Base-by-base conservation (phyloP, 2,797 vertebrate genomes). In the Pseudochromis fuscus region DNA sequence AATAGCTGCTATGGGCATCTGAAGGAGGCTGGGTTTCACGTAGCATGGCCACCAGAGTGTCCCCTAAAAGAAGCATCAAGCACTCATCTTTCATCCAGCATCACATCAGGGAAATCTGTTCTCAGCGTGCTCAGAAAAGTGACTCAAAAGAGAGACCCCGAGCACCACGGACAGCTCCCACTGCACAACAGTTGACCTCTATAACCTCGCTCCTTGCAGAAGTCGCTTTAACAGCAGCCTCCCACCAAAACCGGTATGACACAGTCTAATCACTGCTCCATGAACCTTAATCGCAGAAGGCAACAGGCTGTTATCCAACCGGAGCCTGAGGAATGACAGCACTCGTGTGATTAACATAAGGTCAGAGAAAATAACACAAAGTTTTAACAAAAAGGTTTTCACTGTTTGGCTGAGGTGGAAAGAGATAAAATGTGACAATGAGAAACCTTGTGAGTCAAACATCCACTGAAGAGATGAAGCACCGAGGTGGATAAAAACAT, bases 1-100 rank as follows among this genome's bases (percentile, higher is more conserved):
- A 79, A 67, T 76, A 88, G 72, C 53, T 73, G 67, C 75, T 77
- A 55, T 66, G 64, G 77, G 76, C 67, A 48, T 82, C 74, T 83
- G 66, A 74, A 67, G 67, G 61, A 87, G 63, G 45, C 35, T 49
- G 55, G 25, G 19, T 75, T 61, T 76, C 65, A 58, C 37, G 16
- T 30, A 72, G 59, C 63, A 62, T 74, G 74, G 33, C 46, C 44
- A 57, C 5, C 45, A 63, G 12, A 30, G 48, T 57, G 67, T 42
- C 37, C 13, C 25, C 21, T 15, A 50, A 61, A 60, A 76, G 77
- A 31, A 42, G 33, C 13, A 52, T 55, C 18, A 50, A 50, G 42
- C 44, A 30, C n/a, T 37, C 49, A 69, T n/a, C 58, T 72, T 53
- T 74, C 19, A 38, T 24, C 21, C 23, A 67, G 49, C 6, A 53